Percentiles rank a stretch among this genome's conserved stretches.
Evolutionary conservation across 2,797 vertebrate species (phyloP).

Genomic region (Clarias platycephalus): DNA sequence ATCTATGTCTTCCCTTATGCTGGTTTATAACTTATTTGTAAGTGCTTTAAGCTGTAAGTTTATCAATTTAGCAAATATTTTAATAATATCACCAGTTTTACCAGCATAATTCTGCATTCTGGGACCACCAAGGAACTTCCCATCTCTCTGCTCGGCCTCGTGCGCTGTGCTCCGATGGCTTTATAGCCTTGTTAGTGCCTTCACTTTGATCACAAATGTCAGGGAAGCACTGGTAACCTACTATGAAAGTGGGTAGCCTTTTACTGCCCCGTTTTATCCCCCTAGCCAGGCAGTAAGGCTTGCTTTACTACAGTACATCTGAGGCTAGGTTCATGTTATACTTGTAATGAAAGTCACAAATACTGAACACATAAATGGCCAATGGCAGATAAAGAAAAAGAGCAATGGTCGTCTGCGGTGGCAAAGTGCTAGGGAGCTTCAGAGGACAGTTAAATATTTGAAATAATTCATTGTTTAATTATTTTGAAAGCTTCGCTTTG

Average conservation of each 20-base stretch:
- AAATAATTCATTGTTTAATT: slow-evolving; percentile 73
- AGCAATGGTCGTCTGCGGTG: slow-evolving; percentile 9
- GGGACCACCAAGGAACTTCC: slow-evolving; percentile 45
- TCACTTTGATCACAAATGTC: slow-evolving; percentile 73
- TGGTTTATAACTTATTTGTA: neutral
- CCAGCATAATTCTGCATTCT: neutral
- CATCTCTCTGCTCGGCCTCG: slow-evolving; percentile 61
- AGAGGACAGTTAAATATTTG: slow-evolving; percentile 52
- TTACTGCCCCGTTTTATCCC: slow-evolving; percentile 2
- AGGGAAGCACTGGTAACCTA: slow-evolving; percentile 74
- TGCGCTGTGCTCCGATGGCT: slow-evolving; percentile 51
- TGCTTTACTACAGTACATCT: neutral
- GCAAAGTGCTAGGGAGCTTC: slow-evolving; percentile 27
- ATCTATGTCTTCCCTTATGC: neutral
- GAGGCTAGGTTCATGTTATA: neutral
- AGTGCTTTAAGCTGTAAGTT: neutral
- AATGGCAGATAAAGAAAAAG: neutral
- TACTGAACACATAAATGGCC: neutral
- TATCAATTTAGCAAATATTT: neutral
- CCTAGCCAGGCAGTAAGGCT: neutral
- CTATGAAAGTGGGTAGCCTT: slow-evolving; percentile 65
- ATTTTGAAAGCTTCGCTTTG: slow-evolving; percentile 76
- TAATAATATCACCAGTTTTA: neutral
- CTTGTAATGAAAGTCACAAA: neutral
- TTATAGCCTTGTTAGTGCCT: slow-evolving; percentile 80